These are phyloP conservation scores for Halcyon smyrnensis DNA, from an alignment of 2,797 vertebrate species.

Conservation along the genomic window DNA sequence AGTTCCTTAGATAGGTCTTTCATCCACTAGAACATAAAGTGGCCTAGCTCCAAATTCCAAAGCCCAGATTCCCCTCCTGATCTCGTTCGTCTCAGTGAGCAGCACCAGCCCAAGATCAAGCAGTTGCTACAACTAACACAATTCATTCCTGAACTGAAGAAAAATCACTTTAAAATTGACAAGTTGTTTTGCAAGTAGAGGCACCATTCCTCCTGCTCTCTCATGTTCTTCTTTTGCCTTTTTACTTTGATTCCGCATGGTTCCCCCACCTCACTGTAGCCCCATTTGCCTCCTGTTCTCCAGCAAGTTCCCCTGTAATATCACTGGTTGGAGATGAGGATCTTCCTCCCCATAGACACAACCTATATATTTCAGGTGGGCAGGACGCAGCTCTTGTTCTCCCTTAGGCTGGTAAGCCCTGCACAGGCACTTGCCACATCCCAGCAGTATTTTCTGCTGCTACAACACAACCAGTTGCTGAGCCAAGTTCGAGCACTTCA, in stretches of 20 bases:
- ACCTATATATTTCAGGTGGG: background rate
- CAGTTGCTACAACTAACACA: background rate
- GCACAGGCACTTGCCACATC: rapidly evolving
- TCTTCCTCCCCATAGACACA: background rate
- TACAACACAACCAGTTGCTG: background rate
- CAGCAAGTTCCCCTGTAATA: background rate
- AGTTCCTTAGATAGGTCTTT: background rate
- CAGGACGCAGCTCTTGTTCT: background rate
- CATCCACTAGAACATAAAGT: background rate
- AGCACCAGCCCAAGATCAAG: background rate
- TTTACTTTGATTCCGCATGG: background rate
- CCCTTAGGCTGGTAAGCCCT: background rate
- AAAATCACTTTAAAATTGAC: background rate
- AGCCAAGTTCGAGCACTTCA: background rate
- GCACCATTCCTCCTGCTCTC: background rate
- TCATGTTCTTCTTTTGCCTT: background rate
- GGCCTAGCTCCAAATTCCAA: background rate
- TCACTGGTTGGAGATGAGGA: rapidly evolving
- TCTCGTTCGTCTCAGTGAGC: background rate
- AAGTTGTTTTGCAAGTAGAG: background rate
- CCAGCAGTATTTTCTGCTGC: background rate
- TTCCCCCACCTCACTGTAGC: background rate
- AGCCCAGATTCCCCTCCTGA: background rate
- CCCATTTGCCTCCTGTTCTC: background rate
- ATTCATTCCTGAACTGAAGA: background rate